Evolutionary conservation across 2,113 vertebrate species (phyloP), one percentile per base, ranked within the genome.

Genomic region (Lycaon pictus): DNA sequence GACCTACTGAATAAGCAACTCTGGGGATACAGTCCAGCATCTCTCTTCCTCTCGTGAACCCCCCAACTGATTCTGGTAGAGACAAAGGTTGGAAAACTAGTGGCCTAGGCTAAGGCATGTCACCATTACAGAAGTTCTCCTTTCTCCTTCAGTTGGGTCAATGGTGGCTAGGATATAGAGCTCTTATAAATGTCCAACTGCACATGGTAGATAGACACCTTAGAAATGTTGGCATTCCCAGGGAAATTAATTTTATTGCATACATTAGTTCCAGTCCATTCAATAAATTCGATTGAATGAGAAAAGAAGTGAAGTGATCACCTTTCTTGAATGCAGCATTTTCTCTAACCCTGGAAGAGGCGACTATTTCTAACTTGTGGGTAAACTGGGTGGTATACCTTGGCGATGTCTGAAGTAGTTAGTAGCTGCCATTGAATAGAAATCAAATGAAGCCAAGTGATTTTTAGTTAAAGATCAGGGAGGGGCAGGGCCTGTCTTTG

Each of bases 201-300:
- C 23, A 8, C 3, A 0, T 0, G 11, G 15, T 12, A 48, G n/a
- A 22, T 3, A 29, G 53, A 10, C 1, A 3, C 17, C 72, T 79
- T 17, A 65, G 65, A 82, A n/a, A 67, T 9, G 51, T 3, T 56
- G 71, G 8, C 17, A 6, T 55, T 25, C 22, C 27, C 51, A 25
- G 19, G 19, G 27, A 8, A 16, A 7, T 48, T n/a, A 48, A 19
- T 16, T 35, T 43, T n/a, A 27, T 43, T 20, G 11, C 22, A 43
- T 53, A 16, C 1, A 6, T 43, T 71, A n/a, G 62, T n/a, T 32
- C 11, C 85, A 74, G 37, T 35, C 60, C 17, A 25, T 10, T 29
- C n/a, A 27, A 65, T 65, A 53, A 43, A 4, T 32, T n/a, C 15
- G 15, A n/a, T n/a, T n/a, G n/a, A n/a, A 0, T 16, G 43, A 13